These are phyloP conservation scores for Tinea semifulvella DNA, from an alignment of 2,888 invertebrate species.

Conservation along the genomic window DNA sequence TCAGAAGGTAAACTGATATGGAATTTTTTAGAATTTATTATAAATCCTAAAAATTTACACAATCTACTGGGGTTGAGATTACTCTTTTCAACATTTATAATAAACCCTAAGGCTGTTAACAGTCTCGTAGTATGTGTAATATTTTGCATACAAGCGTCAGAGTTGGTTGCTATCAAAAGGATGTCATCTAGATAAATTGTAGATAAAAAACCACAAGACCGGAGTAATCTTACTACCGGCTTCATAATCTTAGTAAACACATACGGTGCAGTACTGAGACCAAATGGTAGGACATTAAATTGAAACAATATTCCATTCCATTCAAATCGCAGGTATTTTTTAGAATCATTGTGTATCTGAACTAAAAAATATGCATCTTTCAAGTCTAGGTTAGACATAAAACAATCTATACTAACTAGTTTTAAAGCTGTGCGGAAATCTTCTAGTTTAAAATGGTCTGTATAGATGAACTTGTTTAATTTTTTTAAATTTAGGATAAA, in stretches of 20 bases:
- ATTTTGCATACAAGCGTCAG: neutral
- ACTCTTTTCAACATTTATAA: conserved; percentile 12
- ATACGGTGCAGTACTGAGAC: too few relatives aligned
- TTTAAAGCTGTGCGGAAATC: conserved; percentile 15
- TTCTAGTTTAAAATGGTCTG: conserved; percentile 15
- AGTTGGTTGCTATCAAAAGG: neutral
- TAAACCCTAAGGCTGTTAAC: conserved; percentile 7
- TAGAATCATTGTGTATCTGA: conserved; percentile 1
- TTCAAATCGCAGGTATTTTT: conserved; percentile 16
- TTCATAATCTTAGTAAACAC: conserved; percentile 10
- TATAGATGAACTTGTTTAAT: conserved; percentile 14
- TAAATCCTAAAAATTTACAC: conserved; percentile 13
- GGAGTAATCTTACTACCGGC: conserved; percentile 2
- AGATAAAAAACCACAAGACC: conserved; percentile 1
- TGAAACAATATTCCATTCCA: conserved; percentile 13
- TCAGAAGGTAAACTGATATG: neutral
- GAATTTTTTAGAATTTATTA: conserved; percentile 4
- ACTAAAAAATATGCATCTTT: conserved; percentile 15
- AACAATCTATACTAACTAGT: conserved; percentile 11
- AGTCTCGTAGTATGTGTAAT: neutral
- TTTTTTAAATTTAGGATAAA: conserved; percentile 16
- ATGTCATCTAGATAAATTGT: conserved; percentile 12
- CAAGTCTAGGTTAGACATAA: conserved; percentile 12
- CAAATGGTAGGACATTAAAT: conserved; percentile 16
- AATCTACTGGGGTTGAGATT: neutral